Base-by-base conservation (phyloP, 2,888 invertebrate genomes). In the Diaperis boleti region DNA sequence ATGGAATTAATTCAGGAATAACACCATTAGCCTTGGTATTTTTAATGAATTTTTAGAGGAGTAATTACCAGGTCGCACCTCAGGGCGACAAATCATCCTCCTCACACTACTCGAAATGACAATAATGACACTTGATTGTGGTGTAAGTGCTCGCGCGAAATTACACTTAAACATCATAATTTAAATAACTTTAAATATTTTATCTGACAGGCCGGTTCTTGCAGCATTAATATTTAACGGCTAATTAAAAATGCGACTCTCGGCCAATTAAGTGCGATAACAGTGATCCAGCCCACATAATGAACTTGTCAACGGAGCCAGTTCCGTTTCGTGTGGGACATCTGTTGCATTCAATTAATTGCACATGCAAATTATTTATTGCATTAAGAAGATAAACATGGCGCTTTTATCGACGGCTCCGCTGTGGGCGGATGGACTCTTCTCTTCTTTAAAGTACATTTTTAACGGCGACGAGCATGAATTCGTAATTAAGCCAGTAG, bases 241-340 rank as follows among this genome's bases (percentile, higher is more conserved):
- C 15, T 11, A 42, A 54, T 54, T 54, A 54, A 54, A 39, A 52
- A 52, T 54, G 29, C 31, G 17, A 13, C 49, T 11, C 22, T 13
- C 39, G 29, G n/a, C 35, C 57, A 57, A 57, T 57, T 52, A 59
- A 45, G 59, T 65, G 55, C 64, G 66, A 70, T 68, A 65, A 69
- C 62, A 67, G 61, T 62, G 63, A 69, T 69, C 63, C 41, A 18
- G 57, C 50, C 60, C 59, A 42, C 60, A 63, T 68, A 68, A 70
- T 70, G 68, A 70, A 70, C 68, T 66, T 67, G 70, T 70, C 70
- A 67, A 67, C 67, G 62, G 59, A 56, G 41, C 59, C 64, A 59
- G 55, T 68, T 69, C 64, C 63, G 64, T n/a, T 65, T 64, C 62
- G 65, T 44, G 56, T 35, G 31, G 41, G 64, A 57, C 57, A 57